phyloP scores from a whole-genome alignment of 2,113 vertebrate genomes.

The Ascaphus truei region DNA sequence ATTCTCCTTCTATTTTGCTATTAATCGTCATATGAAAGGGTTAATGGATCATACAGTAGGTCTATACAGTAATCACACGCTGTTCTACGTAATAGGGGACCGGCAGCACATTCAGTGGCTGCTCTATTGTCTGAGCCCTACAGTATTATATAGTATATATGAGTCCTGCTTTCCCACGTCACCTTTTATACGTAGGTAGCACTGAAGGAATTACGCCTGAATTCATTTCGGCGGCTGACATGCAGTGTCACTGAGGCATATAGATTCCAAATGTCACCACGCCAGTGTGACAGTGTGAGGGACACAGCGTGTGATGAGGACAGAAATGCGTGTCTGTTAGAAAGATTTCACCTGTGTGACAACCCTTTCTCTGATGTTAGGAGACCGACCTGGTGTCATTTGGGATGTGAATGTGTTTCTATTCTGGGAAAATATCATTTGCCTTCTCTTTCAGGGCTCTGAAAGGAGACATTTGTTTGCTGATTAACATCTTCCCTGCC shows the following conservation, averaged over 20 bases:
- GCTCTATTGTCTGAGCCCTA: too few species aligned
- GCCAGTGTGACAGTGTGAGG: background rate
- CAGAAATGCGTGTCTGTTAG: background rate
- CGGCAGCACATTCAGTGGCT: too few species aligned
- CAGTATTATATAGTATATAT: too few species aligned
- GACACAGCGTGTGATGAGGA: slow-evolving; percentile 3
- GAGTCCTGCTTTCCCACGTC: too few species aligned
- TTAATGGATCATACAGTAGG: too few species aligned
- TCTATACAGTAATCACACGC: too few species aligned
- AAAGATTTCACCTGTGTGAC: slow-evolving; percentile 2
- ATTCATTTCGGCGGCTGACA: background rate
- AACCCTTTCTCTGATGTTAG: background rate
- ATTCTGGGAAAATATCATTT: background rate
- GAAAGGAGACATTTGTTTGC: too few species aligned
- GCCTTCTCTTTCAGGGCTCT: too few species aligned
- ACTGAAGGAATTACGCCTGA: background rate
- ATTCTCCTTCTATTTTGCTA: too few species aligned
- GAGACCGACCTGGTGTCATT: background rate
- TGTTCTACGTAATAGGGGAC: too few species aligned
- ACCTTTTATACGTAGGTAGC: background rate
- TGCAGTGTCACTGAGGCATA: background rate
- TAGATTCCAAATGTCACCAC: background rate
- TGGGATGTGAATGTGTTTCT: background rate
- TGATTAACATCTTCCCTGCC: too few species aligned
- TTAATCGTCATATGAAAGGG: too few species aligned